Conservation (phyloP, 2,797 vertebrate genomes). For the Enteromius unitaeniatus region DNA sequence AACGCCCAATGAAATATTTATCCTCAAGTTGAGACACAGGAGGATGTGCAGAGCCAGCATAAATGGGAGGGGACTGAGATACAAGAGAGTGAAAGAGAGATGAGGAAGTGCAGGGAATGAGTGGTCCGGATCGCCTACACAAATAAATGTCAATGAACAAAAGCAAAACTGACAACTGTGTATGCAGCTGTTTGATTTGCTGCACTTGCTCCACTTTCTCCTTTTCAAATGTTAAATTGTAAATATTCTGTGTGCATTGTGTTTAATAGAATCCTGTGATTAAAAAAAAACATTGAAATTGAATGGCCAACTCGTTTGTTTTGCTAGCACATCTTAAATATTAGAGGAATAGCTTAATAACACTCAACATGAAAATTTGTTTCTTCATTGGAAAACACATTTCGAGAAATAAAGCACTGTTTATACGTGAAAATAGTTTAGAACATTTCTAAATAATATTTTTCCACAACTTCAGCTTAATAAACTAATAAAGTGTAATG, state of each 20-base stretch:
- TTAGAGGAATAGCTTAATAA: neutral
- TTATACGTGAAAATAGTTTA: neutral
- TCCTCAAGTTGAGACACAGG: conserved; percentile 55
- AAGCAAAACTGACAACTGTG: conserved; percentile 42
- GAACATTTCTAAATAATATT: neutral
- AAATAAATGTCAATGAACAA: conserved; percentile 22
- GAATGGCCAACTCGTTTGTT: neutral
- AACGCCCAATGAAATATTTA: conserved; percentile 66
- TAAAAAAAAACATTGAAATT: no score
- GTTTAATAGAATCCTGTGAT: neutral
- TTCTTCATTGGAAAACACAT: neutral
- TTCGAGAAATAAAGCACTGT: neutral
- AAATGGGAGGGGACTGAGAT: conserved; percentile 49
- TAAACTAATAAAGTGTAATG: no score
- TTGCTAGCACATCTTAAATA: neutral
- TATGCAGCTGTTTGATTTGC: conserved; percentile 33
- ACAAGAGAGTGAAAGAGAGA: conserved; percentile 23
- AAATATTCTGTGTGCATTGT: conserved; percentile 22
- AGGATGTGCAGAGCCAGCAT: conserved; percentile 64
- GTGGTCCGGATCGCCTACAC: conserved; percentile 9
- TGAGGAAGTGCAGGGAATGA: conserved; percentile 26
- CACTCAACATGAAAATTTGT: neutral
- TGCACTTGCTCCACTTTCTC: conserved; percentile 9
- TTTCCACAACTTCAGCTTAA: neutral
- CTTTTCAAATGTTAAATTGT: conserved; percentile 31